Percentiles rank a stretch among this genome's conserved stretches.
Conservation (phyloP, 2,797 vertebrate genomes). For the Gobionotothen gibberifrons region DNA sequence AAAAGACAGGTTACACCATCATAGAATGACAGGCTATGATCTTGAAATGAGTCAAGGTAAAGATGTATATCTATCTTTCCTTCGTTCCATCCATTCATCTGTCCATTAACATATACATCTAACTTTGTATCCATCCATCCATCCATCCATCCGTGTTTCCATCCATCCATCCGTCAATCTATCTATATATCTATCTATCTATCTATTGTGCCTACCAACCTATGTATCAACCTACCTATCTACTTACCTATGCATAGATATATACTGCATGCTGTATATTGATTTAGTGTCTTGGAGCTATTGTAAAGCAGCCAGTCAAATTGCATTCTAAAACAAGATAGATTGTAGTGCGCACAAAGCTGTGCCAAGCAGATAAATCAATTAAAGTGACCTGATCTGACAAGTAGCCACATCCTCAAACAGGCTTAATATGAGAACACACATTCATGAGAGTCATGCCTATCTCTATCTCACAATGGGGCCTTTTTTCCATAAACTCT, state of each 20-base stretch:
- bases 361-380: slow-evolving; percentile 83
- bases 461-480: slow-evolving; percentile 42
- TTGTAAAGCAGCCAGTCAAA: slow-evolving; percentile 81
- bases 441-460: slow-evolving; percentile 49
- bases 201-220: too few species aligned
- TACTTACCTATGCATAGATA: slow-evolving; percentile 14
- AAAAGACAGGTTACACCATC: slow-evolving; percentile 17
- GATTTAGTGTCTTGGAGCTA: slow-evolving; percentile 77
- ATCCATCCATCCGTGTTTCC: slow-evolving; percentile 1
- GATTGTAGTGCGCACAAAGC: slow-evolving; percentile 74
- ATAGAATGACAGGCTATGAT: slow-evolving; percentile 8
- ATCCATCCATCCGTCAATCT: too few species aligned
- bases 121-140: background rate
- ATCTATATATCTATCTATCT: too few species aligned
- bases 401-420: slow-evolving; percentile 74
- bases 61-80: background rate
- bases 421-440: slow-evolving; percentile 69
- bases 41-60: background rate
- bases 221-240: background rate
- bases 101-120: background rate
- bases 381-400: slow-evolving; percentile 84
- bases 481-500: slow-evolving; percentile 26
- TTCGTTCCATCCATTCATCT: slow-evolving; percentile 6
- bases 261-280: slow-evolving; percentile 63
- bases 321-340: slow-evolving; percentile 86